Percentiles rank a stretch among this genome's conserved stretches.
These are phyloP conservation scores for Tragelaphus scriptus DNA, from an alignment of 2,113 vertebrate species.

Conservation along the genomic window DNA sequence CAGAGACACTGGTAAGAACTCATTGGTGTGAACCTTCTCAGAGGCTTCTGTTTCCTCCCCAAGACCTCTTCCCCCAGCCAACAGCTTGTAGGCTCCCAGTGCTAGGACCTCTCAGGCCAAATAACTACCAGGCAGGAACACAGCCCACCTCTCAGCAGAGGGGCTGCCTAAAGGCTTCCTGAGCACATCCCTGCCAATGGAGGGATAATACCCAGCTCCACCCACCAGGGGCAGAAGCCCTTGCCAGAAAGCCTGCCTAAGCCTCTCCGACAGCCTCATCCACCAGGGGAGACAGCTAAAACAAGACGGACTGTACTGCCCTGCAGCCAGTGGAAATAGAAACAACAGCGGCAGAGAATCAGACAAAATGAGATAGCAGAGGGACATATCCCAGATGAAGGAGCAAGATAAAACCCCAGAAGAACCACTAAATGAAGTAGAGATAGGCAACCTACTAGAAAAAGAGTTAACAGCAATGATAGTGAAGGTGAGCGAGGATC, in stretches of 20 bases:
- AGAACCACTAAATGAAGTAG: background rate
- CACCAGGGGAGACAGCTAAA: background rate
- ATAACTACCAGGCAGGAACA: rapidly evolving
- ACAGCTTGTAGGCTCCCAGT: background rate
- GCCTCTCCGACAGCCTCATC: background rate
- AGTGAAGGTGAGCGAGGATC: background rate
- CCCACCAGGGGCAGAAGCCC: background rate
- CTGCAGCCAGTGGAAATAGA: background rate
- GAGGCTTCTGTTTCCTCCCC: background rate
- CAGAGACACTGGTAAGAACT: background rate
- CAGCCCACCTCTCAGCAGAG: background rate
- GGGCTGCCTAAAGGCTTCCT: background rate
- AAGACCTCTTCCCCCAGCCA: background rate
- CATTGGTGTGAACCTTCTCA: background rate
- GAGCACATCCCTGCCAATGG: background rate
- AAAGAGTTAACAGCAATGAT: background rate
- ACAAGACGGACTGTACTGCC: background rate
- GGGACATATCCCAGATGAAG: background rate
- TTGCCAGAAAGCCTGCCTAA: background rate
- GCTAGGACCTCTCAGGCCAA: background rate
- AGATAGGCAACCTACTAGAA: background rate
- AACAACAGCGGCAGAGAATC: background rate
- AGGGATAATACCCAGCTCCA: background rate
- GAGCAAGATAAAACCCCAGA: background rate
- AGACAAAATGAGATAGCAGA: background rate